Base-by-base conservation (phyloP, 2,888 invertebrate genomes). In the Apotomis turbidana region DNA sequence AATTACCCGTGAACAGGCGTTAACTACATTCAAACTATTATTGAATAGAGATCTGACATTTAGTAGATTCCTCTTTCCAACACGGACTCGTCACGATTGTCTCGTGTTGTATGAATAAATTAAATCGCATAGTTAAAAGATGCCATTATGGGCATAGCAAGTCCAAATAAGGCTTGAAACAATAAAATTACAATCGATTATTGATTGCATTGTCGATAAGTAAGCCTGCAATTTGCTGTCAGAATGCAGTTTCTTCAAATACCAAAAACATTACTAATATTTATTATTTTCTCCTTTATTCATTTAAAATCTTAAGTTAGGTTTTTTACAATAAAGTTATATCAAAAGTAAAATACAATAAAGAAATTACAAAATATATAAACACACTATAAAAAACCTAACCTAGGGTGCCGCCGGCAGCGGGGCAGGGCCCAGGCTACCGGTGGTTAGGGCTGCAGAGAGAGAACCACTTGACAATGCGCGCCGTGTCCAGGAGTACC, bases 161-260 rank as follows among this genome's bases (percentile, higher is more conserved):
- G 75, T 62, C 68, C 71, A 76, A 75, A 72, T 75, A 74, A 74
- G 77, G 77, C 71, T 79, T 76, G 68, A 72, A 78, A 83, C 79
- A 84, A 85, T 83, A 78, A 80, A 83, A 82, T 82, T 80, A 75
- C 77, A 68, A 72, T 75, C 75, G 69, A 76, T 75, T 74, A 74
- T 76, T 77, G 77, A 62, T 63, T 36, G 46, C 44, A 10, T 46
- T 60, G 58, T 51, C 38, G 61, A 68, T 71, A 57, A 68, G n/a
- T 71, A 57, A 68, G n/a, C 36, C 27, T 72, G 38, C 38, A 70
- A 70, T 64, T 72, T 63, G 52, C 9, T 27, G 55, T 52, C 41
- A 15, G 41, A 15, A 4, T 12, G 59, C 46, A 13, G 41, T n/a
- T 67, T 61, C 66, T 67, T 67, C 15, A 51, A 57, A 68, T 71